Conservation (phyloP, 2,888 invertebrate species). For the Pimpla rufipes region DNA sequence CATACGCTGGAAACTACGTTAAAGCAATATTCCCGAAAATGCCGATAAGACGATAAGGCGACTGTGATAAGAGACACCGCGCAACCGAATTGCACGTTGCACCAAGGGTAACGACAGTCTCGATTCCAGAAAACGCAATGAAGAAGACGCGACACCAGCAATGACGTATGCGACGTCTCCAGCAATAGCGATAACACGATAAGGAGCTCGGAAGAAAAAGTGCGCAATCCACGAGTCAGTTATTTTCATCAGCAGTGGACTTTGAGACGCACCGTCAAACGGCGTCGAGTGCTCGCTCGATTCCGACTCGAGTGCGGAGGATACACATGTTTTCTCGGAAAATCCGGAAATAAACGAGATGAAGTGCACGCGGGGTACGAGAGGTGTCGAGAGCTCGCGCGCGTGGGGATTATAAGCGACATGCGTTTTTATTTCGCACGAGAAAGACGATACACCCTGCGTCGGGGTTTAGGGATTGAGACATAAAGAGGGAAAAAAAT, state of each 20-base stretch:
- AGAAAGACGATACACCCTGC: background rate
- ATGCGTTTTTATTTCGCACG: conserved; percentile 17
- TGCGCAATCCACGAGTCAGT: background rate
- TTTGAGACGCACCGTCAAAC: background rate
- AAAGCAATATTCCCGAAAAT: no score
- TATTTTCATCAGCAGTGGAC: conserved; percentile 1
- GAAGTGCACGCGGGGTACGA: background rate
- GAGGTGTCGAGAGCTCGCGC: conserved; percentile 14
- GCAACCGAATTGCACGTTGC: no score
- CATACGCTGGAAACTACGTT: no score
- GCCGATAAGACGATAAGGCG: no score
- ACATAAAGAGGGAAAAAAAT: conserved; percentile 26
- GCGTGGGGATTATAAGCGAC: background rate
- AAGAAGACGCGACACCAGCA: background rate
- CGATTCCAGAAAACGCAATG: background rate
- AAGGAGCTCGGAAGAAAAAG: background rate
- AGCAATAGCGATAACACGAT: background rate
- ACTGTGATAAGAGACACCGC: no score
- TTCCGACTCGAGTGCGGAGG: background rate
- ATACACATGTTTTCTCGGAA: conserved; percentile 12
- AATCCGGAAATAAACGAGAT: conserved; percentile 28
- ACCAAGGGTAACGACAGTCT: background rate
- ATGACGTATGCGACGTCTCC: background rate
- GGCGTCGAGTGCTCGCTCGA: background rate
- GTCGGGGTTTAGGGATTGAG: conserved; percentile 40